phyloP scores from a whole-genome alignment of 2,113 vertebrate genomes.

The Sphaerodactylus townsendi region DNA sequence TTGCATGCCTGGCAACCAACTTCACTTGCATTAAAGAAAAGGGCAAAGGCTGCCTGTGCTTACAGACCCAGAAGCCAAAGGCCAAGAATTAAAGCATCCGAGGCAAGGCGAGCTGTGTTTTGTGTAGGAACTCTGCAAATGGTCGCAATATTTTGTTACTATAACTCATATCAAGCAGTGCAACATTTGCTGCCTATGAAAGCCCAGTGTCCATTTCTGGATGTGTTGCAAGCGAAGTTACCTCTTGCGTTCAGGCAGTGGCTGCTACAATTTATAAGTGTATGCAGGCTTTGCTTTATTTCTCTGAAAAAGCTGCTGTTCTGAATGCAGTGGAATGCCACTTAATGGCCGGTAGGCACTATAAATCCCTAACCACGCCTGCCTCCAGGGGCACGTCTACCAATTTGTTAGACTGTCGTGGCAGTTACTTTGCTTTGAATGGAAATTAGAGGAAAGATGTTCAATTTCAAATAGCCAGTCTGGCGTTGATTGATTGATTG shows the following conservation, averaged over 20 bases:
- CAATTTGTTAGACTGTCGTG: conserved; percentile 52
- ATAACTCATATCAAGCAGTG: background rate
- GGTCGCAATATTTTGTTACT: background rate
- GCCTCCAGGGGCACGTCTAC: conserved; percentile 47
- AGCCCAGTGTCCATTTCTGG: background rate
- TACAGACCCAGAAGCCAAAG: background rate
- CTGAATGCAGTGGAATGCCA: conserved; percentile 31
- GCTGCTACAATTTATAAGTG: conserved; percentile 34
- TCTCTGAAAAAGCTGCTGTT: conserved; percentile 1
- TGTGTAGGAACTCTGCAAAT: too few relatives aligned
- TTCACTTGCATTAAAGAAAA: background rate
- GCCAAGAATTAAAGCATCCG: background rate
- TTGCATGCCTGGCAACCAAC: too few relatives aligned
- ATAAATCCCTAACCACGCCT: conserved; percentile 58
- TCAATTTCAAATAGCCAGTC: conserved; percentile 52
- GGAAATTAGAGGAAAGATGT: conserved; percentile 57
- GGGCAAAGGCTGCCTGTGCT: background rate
- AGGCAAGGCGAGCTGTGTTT: background rate
- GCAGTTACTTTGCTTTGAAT: conserved; percentile 49
- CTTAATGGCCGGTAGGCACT: conserved; percentile 61
- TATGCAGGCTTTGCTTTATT: conserved; percentile 53
- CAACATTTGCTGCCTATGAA: background rate
- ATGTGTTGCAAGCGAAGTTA: background rate
- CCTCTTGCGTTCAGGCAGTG: conserved; percentile 25
- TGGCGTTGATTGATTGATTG: conserved; percentile 31